Evolutionary conservation across 35 echinoderm and acorn worm species (phyloP).

Genomic region (Amphiura filiformis): DNA sequence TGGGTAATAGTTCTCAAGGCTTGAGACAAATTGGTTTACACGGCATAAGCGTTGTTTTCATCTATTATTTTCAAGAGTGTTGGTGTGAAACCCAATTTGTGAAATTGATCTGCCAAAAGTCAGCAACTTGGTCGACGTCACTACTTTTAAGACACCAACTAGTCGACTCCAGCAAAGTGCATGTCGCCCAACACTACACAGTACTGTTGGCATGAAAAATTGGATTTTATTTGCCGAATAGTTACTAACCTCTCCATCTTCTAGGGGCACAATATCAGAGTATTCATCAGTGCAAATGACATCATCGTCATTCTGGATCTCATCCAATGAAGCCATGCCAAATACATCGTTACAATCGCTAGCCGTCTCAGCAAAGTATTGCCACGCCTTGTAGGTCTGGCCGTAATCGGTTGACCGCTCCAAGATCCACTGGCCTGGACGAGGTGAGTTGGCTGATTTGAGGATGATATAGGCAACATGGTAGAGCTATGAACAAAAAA

Average conservation of each 20-base stretch:
- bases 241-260: slow-evolving; percentile 88
- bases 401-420: slow-evolving; percentile 90
- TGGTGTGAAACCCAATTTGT: too few relatives aligned
- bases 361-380: slow-evolving; percentile 90
- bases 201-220: too few relatives aligned
- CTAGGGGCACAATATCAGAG: slow-evolving; percentile 91
- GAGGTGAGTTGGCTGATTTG: slow-evolving; percentile 93
- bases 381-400: slow-evolving; percentile 79
- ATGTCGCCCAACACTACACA: too few relatives aligned
- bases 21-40: too few relatives aligned
- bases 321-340: slow-evolving; percentile 72
- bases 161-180: too few relatives aligned
- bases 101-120: too few relatives aligned
- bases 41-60: too few relatives aligned
- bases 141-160: too few relatives aligned
- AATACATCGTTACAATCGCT: slow-evolving; percentile 69
- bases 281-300: slow-evolving; percentile 95
- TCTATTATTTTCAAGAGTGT: too few relatives aligned
- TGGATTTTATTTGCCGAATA: too few relatives aligned
- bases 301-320: slow-evolving; percentile 72
- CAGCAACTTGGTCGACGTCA: too few relatives aligned
- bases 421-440: slow-evolving; percentile 83
- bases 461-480: slow-evolving; percentile 95
- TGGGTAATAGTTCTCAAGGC: too few relatives aligned
- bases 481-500: slow-evolving; percentile 58